Percentiles rank a stretch among this genome's conserved stretches.
phyloP scores from a whole-genome alignment of 2,888 invertebrate genomes.

The Digitonthophagus gazella region DNA sequence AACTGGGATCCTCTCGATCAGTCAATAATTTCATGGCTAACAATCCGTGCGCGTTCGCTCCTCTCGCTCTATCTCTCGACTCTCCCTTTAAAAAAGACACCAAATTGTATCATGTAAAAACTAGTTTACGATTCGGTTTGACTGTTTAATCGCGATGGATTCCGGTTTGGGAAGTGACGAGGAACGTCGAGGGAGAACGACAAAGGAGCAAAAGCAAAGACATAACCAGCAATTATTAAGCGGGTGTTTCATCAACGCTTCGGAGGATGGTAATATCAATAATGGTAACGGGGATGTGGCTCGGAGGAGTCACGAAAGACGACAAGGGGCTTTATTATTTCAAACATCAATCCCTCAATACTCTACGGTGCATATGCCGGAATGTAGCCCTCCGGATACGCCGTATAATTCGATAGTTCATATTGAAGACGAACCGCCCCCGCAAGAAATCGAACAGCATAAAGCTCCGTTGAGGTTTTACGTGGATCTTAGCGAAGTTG shows the following conservation, averaged over 20 bases:
- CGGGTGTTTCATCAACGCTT: constrained; percentile 33
- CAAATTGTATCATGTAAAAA: not conserved
- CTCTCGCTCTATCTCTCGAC: constrained; percentile 7
- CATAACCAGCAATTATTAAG: constrained; percentile 51
- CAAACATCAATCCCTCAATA: constrained; percentile 63
- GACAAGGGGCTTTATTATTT: constrained; percentile 60
- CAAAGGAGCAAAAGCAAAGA: constrained; percentile 49
- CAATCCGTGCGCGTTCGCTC: not conserved
- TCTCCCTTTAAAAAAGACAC: not conserved
- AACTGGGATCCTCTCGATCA: constrained; percentile 6
- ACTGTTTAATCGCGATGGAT: constrained; percentile 44
- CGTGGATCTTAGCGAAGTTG: constrained; percentile 52
- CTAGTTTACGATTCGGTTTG: no score
- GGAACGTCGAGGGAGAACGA: constrained; percentile 43
- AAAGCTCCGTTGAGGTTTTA: constrained; percentile 49
- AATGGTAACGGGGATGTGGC: constrained; percentile 35
- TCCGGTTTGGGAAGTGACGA: constrained; percentile 51
- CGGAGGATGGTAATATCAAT: constrained; percentile 10
- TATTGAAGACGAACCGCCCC: constrained; percentile 33
- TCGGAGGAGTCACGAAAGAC: constrained; percentile 48
- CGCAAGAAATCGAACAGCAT: constrained; percentile 32
- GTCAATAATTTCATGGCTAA: constrained; percentile 30
- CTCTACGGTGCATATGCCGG: constrained; percentile 54
- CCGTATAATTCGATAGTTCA: constrained; percentile 69
- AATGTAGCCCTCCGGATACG: constrained; percentile 48